Evolutionary conservation across 2,113 vertebrate genomes (phyloP).

Genomic region (Deroptyus accipitrinus): DNA sequence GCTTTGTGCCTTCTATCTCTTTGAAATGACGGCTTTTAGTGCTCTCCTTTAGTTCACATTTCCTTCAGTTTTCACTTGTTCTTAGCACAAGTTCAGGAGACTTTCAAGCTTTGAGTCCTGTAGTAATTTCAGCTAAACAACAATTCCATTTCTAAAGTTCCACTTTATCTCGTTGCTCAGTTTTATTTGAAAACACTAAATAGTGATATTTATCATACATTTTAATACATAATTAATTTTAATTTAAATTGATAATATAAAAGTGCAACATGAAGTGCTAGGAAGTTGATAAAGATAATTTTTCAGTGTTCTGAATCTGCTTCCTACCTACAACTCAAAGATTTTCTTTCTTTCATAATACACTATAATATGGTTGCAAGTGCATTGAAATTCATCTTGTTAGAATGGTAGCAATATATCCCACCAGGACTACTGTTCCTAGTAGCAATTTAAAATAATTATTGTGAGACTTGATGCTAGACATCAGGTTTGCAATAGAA

Average conservation of each 20-base stretch:
- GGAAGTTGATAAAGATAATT: conserved; percentile 68
- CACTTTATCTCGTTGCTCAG: background rate
- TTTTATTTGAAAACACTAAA: background rate
- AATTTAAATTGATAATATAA: conserved; percentile 46
- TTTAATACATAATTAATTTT: conserved; percentile 52
- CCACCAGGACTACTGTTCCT: conserved; percentile 92
- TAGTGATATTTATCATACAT: background rate
- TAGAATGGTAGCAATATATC: conserved; percentile 94
- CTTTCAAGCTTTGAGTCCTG: background rate
- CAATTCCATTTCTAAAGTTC: conserved; percentile 25
- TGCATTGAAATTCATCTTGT: conserved; percentile 90
- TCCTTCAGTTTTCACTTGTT: background rate
- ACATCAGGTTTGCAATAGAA: conserved; percentile 90
- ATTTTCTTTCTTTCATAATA: conserved; percentile 80
- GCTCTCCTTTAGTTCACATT: background rate
- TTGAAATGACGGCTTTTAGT: background rate
- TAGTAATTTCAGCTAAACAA: background rate
- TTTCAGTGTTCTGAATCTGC: conserved; percentile 65
- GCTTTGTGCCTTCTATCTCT: background rate
- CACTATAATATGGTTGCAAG: conserved; percentile 82
- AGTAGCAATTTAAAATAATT: conserved; percentile 98
- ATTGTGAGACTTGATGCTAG: conserved; percentile 94
- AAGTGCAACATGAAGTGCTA: conserved; percentile 57
- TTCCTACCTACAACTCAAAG: conserved; percentile 73
- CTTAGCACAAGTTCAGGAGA: background rate